These are phyloP conservation scores for Dicyrtoma fusca DNA, from an alignment of 2,888 invertebrate genomes.

Conservation along the genomic window DNA sequence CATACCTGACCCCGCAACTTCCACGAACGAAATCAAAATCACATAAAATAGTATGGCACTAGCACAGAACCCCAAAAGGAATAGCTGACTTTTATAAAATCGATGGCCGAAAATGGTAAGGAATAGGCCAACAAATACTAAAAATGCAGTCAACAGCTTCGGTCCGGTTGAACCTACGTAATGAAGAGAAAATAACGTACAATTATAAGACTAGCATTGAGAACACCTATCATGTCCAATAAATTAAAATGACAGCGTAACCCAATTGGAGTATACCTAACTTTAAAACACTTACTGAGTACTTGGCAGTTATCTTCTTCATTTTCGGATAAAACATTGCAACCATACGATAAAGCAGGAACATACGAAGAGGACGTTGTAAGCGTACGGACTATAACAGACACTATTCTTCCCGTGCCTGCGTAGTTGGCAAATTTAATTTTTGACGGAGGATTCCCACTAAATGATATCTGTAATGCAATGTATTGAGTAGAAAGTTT, in stretches of 20 bases:
- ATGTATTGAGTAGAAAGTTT: no score
- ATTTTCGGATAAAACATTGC: slow-evolving; percentile 61
- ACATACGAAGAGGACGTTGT: slow-evolving; percentile 65
- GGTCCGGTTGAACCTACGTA: slow-evolving; percentile 60
- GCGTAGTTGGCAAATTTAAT: slow-evolving; percentile 56
- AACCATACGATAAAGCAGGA: slow-evolving; percentile 70
- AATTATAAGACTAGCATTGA: no score
- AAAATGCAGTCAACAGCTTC: slow-evolving; percentile 63
- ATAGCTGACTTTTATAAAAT: slow-evolving; percentile 68
- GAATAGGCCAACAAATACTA: slow-evolving; percentile 68
- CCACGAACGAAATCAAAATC: slow-evolving; percentile 58
- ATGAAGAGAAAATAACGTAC: no score
- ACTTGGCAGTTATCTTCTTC: slow-evolving; percentile 62
- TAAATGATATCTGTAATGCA: slow-evolving; percentile 49
- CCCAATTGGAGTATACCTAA: no score
- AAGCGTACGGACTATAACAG: slow-evolving; percentile 52
- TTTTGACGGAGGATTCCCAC: slow-evolving; percentile 52
- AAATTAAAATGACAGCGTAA: no score
- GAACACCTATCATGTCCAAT: no score
- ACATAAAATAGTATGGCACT: slow-evolving; percentile 66
- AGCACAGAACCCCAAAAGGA: slow-evolving; percentile 66
- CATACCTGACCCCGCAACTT: slow-evolving; percentile 53
- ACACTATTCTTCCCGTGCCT: slow-evolving; percentile 55
- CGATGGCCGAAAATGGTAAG: slow-evolving; percentile 69
- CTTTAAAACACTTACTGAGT: slow-evolving; percentile 37